A percentile compares a stretch with the other conserved stretches of the same genome.
These are phyloP conservation scores for Lycia hirtaria DNA, from an alignment of 2,888 invertebrate species.

Conservation along the genomic window DNA sequence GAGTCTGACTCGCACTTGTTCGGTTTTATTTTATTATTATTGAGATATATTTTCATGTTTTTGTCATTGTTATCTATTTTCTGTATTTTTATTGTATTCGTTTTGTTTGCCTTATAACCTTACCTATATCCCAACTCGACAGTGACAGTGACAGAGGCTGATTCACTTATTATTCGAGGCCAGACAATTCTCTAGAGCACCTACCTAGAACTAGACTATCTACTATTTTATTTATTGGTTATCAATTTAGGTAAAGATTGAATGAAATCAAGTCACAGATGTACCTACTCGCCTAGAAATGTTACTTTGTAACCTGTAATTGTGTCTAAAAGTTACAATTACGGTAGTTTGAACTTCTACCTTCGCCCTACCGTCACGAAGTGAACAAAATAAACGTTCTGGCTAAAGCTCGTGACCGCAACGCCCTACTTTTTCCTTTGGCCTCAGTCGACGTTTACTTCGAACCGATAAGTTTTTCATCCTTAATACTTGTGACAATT, in stretches of 20 bases:
- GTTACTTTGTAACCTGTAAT: constrained; percentile 53
- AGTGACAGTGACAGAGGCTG: constrained; percentile 9
- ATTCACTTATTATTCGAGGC: constrained; percentile 31
- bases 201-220: neutral
- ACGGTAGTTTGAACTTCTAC: constrained; percentile 60
- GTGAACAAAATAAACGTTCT: constrained; percentile 55
- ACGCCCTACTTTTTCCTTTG: constrained; percentile 66
- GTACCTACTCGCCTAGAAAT: constrained; percentile 10
- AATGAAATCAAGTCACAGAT: constrained; percentile 3
- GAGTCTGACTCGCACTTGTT: too few species aligned
- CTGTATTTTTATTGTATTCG: constrained; percentile 1
- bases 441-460: constrained; percentile 44
- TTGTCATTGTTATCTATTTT: too few species aligned
- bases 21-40: too few species aligned
- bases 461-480: constrained; percentile 36
- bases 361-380: constrained; percentile 66
- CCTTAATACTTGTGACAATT: constrained; percentile 42
- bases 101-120: constrained; percentile 15
- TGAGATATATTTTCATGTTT: too few species aligned
- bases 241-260: neutral
- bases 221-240: constrained; percentile 4
- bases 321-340: constrained; percentile 64
- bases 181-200: constrained; percentile 13
- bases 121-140: constrained; percentile 19
- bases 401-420: constrained; percentile 62